Evolutionary conservation across 2,888 invertebrate species (phyloP).

Genomic region (Eupeodes latifasciatus): DNA sequence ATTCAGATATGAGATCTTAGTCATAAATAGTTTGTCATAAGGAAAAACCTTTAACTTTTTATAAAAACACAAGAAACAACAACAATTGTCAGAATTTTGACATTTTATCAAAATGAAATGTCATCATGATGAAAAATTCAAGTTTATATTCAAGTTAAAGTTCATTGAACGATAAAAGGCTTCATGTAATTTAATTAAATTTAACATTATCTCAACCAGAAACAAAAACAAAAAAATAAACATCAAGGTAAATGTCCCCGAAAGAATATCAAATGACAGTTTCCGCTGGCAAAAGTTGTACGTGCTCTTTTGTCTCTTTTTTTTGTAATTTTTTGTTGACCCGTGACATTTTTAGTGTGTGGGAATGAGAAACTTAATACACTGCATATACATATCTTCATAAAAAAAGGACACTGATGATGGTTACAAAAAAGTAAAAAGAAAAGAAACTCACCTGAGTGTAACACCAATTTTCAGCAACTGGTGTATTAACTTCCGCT

Average conservation of each 20-base stretch:
- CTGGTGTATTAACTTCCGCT: constrained; percentile 97
- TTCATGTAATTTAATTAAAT: neutral
- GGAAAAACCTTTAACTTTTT: too few species aligned
- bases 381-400: constrained; percentile 16
- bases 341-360: constrained; percentile 20
- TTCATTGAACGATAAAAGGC: constrained; percentile 14
- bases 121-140: neutral
- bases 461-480: constrained; percentile 99
- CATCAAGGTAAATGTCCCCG: constrained; percentile 37
- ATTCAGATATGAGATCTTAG: neutral
- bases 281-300: constrained; percentile 62
- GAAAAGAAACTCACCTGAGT: constrained; percentile 91
- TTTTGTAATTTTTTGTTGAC: neutral
- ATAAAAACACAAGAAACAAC: too few species aligned
- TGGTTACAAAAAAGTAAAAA: neutral
- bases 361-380: constrained; percentile 60
- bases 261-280: constrained; percentile 53
- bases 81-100: neutral
- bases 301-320: neutral
- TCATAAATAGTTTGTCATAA: too few species aligned
- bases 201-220: neutral
- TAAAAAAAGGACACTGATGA: constrained; percentile 24
- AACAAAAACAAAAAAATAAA: neutral
- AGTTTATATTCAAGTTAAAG: neutral
- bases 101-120: neutral